These are phyloP conservation scores for Azemiops feae DNA, from an alignment of 2,113 vertebrate genomes.

Conservation along the genomic window DNA sequence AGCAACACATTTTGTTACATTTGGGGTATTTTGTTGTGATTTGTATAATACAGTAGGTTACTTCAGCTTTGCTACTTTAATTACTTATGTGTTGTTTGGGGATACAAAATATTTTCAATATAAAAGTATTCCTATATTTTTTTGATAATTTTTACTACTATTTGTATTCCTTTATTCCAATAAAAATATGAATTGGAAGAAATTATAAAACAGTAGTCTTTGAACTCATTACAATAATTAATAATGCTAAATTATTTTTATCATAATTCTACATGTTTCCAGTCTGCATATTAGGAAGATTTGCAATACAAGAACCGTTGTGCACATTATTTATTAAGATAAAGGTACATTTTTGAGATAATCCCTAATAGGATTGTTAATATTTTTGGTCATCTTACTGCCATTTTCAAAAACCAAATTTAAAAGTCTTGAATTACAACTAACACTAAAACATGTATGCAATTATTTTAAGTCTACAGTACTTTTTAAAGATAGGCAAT, in stretches of 20 bases:
- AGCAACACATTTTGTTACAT: slow-evolving; percentile 53
- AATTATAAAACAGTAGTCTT: not conserved
- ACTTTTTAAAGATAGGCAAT: not conserved
- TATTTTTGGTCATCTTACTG: not conserved
- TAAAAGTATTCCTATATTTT: not conserved
- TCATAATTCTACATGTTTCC: not conserved
- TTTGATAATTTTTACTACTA: not conserved
- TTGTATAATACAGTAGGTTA: slow-evolving; percentile 48
- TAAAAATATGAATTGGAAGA: not conserved
- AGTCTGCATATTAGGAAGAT: not conserved
- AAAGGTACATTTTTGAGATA: not conserved
- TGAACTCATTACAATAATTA: not conserved
- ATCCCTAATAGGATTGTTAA: not conserved
- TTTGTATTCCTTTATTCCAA: not conserved
- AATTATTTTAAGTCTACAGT: not conserved
- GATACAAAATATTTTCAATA: not conserved
- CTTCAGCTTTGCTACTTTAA: not conserved
- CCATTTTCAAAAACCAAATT: not conserved
- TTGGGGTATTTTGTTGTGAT: slow-evolving; percentile 56
- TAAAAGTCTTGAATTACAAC: not conserved
- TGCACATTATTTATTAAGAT: not conserved
- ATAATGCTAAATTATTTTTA: not conserved
- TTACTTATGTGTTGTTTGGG: not conserved
- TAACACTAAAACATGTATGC: not conserved
- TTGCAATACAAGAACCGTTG: not conserved